Conservation (phyloP, 2,797 vertebrate species). For the Hybognathus amarus region DNA sequence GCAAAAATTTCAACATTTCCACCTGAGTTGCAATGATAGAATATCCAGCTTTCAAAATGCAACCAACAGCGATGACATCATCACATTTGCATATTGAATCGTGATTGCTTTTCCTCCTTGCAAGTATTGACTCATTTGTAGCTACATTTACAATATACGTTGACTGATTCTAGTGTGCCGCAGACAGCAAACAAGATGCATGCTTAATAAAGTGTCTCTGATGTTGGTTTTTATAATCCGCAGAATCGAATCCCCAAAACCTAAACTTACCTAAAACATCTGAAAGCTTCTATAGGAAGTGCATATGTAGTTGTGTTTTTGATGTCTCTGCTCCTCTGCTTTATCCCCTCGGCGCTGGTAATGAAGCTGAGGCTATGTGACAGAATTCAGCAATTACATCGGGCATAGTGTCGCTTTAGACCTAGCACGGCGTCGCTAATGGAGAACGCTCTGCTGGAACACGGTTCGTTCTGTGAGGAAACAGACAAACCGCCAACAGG, state of each 20-base stretch:
- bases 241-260: not conserved
- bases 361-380: slow-evolving; percentile 82
- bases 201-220: not conserved
- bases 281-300: not conserved
- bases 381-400: slow-evolving; percentile 83
- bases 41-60: not conserved
- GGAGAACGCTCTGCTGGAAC: slow-evolving; percentile 98
- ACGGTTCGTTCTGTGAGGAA: slow-evolving; percentile 96
- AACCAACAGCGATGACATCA: not conserved
- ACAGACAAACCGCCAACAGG: slow-evolving; percentile 96
- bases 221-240: not conserved
- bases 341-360: slow-evolving; percentile 60
- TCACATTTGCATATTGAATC: not conserved
- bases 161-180: too few relatives aligned
- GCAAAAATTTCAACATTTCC: not conserved
- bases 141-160: not conserved
- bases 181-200: not conserved
- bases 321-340: slow-evolving; percentile 17
- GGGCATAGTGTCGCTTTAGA: slow-evolving; percentile 86
- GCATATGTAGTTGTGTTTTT: not conserved
- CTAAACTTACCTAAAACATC: not conserved
- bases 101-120: not conserved
- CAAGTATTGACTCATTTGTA: not conserved
- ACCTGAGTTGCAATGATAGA: not conserved
- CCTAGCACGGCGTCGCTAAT: slow-evolving; percentile 91